Evolutionary conservation across 1,140 invertebrate species (phyloP).

Genomic region (Procambarus virginalis): DNA sequence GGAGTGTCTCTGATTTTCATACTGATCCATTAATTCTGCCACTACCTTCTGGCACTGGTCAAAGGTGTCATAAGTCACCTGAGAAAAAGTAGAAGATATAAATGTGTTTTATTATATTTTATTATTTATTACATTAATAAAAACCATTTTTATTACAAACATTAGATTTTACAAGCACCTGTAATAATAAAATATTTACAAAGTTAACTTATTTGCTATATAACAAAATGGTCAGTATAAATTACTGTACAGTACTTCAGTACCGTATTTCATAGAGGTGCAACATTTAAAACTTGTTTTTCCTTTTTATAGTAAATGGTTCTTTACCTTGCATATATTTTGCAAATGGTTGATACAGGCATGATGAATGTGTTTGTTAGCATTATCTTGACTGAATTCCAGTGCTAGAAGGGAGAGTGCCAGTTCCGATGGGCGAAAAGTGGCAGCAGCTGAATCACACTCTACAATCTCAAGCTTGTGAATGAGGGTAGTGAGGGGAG

Average conservation of each 20-base stretch:
- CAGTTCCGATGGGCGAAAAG: conserved; percentile 80
- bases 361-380: conserved; percentile 48
- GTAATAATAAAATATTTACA: no score
- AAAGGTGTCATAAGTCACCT: conserved; percentile 82
- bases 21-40: conserved; percentile 79
- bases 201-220: no score
- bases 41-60: conserved; percentile 79
- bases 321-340: conserved; percentile 78
- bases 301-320: no score
- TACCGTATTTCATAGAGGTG: no score
- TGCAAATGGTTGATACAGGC: conserved; percentile 74
- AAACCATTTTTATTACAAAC: no score
- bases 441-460: conserved; percentile 82
- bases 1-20: conserved; percentile 82
- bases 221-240: no score
- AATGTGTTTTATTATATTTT: no score
- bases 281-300: no score
- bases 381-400: conserved; percentile 72
- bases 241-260: no score
- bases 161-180: no score
- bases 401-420: conserved; percentile 82
- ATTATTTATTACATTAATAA: no score
- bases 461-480: conserved; percentile 82
- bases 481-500: conserved; percentile 76
- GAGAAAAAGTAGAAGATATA: not conserved